Evolutionary conservation across 1,140 invertebrate genomes (phyloP).

Genomic region (Brevipalpus yothersi): DNA sequence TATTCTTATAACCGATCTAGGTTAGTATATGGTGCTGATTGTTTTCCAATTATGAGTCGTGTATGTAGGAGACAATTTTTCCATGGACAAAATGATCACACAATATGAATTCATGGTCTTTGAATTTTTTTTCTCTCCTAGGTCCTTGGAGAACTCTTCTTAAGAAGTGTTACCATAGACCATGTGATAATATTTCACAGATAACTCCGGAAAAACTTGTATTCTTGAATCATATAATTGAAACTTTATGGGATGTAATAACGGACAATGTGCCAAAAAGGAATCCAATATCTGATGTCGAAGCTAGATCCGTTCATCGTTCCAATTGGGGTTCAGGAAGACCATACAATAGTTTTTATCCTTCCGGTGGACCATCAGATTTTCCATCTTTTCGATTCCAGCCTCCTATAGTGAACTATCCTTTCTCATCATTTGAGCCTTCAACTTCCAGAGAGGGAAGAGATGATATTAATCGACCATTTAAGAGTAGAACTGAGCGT

Average conservation of each 20-base stretch:
- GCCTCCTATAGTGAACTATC: too few relatives aligned
- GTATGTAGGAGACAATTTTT: neutral
- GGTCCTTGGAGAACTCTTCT: conserved; percentile 22
- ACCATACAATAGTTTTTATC: too few relatives aligned
- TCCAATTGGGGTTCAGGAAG: too few relatives aligned
- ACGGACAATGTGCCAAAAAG: neutral
- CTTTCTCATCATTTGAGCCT: too few relatives aligned
- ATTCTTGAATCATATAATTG: conserved; percentile 14
- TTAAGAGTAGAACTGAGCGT: too few relatives aligned
- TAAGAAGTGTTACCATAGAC: conserved; percentile 21
- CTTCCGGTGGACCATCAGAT: too few relatives aligned
- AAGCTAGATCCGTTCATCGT: too few relatives aligned
- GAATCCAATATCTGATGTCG: too few relatives aligned
- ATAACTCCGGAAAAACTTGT: conserved; percentile 12
- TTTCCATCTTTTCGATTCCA: too few relatives aligned
- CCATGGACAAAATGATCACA: neutral
- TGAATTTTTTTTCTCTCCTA: conserved; percentile 8
- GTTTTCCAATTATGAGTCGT: neutral
- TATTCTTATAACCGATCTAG: conserved; percentile 22
- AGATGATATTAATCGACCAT: too few relatives aligned
- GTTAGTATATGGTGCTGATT: conserved; percentile 6
- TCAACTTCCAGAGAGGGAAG: too few relatives aligned
- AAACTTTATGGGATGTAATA: conserved; percentile 1
- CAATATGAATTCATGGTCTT: neutral
- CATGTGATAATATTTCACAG: conserved; percentile 17